Base-by-base conservation (phyloP, 2,113 vertebrate genomes). In the Willisornis vidua region DNA sequence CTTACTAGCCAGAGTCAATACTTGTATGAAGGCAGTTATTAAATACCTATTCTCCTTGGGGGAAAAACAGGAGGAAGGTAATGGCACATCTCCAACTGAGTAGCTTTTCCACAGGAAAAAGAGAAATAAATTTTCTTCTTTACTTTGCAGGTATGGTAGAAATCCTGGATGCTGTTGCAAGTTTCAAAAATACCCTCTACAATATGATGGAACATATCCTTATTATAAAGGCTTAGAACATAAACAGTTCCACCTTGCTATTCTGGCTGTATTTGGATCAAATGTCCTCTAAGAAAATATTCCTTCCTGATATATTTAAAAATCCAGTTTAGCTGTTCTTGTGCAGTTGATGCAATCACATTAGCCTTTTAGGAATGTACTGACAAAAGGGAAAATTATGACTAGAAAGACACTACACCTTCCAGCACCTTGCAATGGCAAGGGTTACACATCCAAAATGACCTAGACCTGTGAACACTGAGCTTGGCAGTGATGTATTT, bases 401-500 rank as follows among this genome's bases (percentile, higher is more conserved):
- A 51, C 26, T 12, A 24, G 48, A 39, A 71, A 71, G 20, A 48
- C 22, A 29, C 12, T 2, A 4, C 66, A 46, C 29, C 52, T 74
- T 81, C 43, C 90, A 88, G 51, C 10, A 45, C 75, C 15, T 24
- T 13, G 33, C 15, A 67, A 26, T 2, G 8, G 70, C 84, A 86
- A 65, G 49, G 35, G 61, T 45, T 86, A 39, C 57, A 81, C 29
- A 54, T 33, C 76, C 68, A 37, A 67, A 94, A 59, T 59, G 20
- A 86, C 48, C 29, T 29, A 65, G 35, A 33, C n/a, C 68, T 78
- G 25, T 0, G 1, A 74, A 88, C 45, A 67, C 20, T 0, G 1
- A 15, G 14, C 46, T 85, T 77, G 78, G 67, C 78, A 91, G 55
- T 80, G 81, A 96, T 39, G 26, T 28, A 89, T 85, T 68, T 29